A percentile compares a stretch with the other conserved stretches of the same genome.
These are phyloP conservation scores for Zaprionus tsacasi DNA, from an alignment of 1,140 invertebrate species.

Conservation along the genomic window DNA sequence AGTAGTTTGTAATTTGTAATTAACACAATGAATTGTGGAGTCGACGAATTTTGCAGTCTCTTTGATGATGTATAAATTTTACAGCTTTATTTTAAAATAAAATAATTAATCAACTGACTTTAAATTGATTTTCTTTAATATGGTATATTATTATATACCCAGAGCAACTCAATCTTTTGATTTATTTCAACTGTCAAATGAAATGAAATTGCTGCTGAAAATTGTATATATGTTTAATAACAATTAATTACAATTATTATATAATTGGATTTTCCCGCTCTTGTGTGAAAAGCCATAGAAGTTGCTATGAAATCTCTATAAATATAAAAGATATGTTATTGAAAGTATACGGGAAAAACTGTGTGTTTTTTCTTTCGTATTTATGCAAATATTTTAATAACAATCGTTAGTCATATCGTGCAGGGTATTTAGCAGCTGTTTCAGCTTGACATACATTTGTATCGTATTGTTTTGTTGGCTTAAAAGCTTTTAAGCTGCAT, in stretches of 20 bases:
- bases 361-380: background rate
- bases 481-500: conserved; percentile 4
- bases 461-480: background rate
- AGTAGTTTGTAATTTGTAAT: conserved; percentile 42
- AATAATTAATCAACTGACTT: background rate
- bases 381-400: background rate
- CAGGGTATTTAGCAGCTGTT: background rate
- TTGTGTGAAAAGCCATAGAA: background rate
- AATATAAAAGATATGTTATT: background rate
- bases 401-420: background rate
- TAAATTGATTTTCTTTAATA: background rate
- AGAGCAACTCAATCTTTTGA: background rate
- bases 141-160: background rate
- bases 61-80: background rate
- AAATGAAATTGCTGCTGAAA: background rate
- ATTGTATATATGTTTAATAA: background rate
- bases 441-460: background rate
- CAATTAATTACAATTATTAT: background rate
- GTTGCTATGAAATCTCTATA: background rate
- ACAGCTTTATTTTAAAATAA: background rate
- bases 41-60: background rate
- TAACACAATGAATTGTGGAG: conserved; percentile 57
- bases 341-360: background rate
- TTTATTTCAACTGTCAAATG: conserved; percentile 1
- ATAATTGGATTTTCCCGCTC: background rate